phyloP scores from a whole-genome alignment of 2,888 invertebrate genomes.

The Melinaea marsaeus region DNA sequence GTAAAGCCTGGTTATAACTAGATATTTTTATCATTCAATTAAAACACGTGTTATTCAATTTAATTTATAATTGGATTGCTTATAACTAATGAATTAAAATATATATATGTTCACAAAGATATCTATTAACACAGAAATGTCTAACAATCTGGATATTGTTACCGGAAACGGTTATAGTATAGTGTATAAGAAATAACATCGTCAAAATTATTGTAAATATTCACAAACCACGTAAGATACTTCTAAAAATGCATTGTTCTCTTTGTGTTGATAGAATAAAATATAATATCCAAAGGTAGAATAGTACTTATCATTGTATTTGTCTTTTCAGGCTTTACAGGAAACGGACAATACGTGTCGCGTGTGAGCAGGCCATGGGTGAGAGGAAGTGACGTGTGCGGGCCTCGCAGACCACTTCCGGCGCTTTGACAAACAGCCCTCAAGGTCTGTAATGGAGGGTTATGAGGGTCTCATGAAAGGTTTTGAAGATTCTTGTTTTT shows the following conservation, averaged over 20 bases:
- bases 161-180: no score
- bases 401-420: conserved; percentile 54
- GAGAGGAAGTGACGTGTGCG: conserved; percentile 49
- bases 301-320: conserved; percentile 23
- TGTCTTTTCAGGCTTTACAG: conserved; percentile 34
- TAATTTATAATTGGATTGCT: no score
- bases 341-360: conserved; percentile 40
- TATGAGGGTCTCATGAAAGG: conserved; percentile 31
- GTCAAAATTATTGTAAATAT: neutral
- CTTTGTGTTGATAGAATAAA: conserved; percentile 2
- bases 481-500: conserved; percentile 17
- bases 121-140: no score
- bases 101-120: no score
- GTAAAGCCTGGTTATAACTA: neutral
- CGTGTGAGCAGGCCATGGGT: conserved; percentile 42
- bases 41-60: no score
- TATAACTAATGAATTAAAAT: no score
- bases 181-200: no score
- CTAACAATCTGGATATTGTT: no score
- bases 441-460: conserved; percentile 40
- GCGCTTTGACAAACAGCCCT: conserved; percentile 59
- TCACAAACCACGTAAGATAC: neutral
- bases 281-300: conserved; percentile 15
- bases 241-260: neutral
- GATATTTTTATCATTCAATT: no score